phyloP scores from a whole-genome alignment of 64 coral and sea anemone genomes.

The Montipora foliosa region DNA sequence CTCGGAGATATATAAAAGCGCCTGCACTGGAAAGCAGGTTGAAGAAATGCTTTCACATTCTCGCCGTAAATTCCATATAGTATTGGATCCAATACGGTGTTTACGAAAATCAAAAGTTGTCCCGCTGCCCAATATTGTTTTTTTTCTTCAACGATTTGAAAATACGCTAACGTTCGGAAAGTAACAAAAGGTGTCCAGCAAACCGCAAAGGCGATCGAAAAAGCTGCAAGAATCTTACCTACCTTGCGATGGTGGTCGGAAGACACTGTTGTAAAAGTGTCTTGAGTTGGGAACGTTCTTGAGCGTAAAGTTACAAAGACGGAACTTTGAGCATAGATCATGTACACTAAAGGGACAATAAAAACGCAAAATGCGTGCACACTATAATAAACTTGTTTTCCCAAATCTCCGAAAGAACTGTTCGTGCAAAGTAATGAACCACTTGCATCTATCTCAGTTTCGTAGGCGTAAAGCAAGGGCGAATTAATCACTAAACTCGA shows the following conservation, averaged over 20 bases:
- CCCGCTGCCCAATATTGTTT: constrained; percentile 23
- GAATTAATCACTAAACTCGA: constrained; percentile 3
- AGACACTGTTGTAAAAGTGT: background rate
- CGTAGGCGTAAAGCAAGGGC: background rate
- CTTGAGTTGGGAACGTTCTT: background rate
- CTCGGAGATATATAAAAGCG: background rate
- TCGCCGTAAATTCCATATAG: background rate
- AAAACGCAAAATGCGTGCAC: constrained; percentile 31
- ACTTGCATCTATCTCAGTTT: background rate
- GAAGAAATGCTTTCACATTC: constrained; percentile 22
- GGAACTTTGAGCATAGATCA: constrained; percentile 38
- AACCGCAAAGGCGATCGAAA: constrained; percentile 31
- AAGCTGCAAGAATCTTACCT: constrained; percentile 15
- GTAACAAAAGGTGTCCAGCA: constrained; percentile 23
- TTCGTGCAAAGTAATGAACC: constrained; percentile 12
- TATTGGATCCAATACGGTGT: background rate
- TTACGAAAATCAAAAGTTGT: constrained; percentile 39
- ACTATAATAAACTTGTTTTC: constrained; percentile 20
- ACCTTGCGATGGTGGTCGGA: constrained; percentile 12
- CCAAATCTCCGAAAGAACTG: background rate
- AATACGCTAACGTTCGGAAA: constrained; percentile 28
- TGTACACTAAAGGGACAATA: background rate
- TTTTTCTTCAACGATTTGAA: background rate
- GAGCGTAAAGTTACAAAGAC: constrained; percentile 30
- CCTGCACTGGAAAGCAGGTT: background rate